These are phyloP conservation scores for Melanotus villosus DNA, from an alignment of 2,888 invertebrate genomes.

Conservation along the genomic window DNA sequence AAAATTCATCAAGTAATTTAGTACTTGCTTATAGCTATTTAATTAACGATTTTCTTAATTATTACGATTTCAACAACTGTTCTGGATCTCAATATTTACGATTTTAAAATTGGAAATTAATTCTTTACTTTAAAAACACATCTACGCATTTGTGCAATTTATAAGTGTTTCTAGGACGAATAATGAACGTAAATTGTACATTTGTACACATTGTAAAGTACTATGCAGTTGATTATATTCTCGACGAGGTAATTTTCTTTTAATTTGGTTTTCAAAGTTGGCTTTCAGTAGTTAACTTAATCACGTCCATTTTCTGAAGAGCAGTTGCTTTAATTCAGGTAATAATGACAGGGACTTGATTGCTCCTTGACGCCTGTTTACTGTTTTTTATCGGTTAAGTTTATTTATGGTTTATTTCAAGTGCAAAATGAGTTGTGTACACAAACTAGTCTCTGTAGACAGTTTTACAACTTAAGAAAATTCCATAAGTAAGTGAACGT, in stretches of 20 bases:
- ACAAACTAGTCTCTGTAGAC: too few relatives aligned
- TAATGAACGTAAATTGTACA: not conserved
- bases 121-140: too few relatives aligned
- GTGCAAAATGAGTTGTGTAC: not conserved
- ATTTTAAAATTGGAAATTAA: too few relatives aligned
- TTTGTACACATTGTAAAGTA: not conserved
- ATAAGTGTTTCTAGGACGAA: too few relatives aligned
- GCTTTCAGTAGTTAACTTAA: slow-evolving; percentile 20
- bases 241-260: not conserved
- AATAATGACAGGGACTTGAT: slow-evolving; percentile 12
- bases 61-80: slow-evolving; percentile 4
- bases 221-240: not conserved
- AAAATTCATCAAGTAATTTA: slow-evolving; percentile 12
- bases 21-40: not conserved
- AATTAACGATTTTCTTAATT: not conserved
- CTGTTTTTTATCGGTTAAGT: slow-evolving; percentile 13
- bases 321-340: slow-evolving; percentile 13
- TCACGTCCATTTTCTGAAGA: slow-evolving; percentile 15
- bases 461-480: not conserved
- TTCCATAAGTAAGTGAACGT: not conserved
- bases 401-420: slow-evolving; percentile 3
- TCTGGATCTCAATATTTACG: slow-evolving; percentile 1
- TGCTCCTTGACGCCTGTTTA: slow-evolving; percentile 9
- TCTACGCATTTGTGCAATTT: too few relatives aligned
- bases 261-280: not conserved